These are phyloP conservation scores for Epinephelus fuscoguttatus DNA, from an alignment of 2,113 vertebrate genomes.

Conservation along the genomic window DNA sequence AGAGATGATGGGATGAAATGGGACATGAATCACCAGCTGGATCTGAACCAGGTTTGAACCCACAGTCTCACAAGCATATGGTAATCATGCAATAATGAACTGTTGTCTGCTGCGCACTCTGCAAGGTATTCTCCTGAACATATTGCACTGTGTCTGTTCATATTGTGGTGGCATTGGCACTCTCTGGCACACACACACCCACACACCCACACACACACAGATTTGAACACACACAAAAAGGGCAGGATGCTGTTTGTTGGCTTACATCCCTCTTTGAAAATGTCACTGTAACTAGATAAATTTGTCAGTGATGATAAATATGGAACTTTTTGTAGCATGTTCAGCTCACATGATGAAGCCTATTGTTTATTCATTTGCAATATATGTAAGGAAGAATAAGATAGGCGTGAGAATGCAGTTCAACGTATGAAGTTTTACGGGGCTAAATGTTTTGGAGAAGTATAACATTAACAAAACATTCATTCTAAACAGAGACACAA, in stretches of 20 bases:
- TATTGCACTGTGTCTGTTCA: conserved; percentile 66
- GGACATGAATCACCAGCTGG: conserved; percentile 67
- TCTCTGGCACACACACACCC: background rate
- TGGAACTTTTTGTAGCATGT: background rate
- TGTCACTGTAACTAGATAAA: conserved; percentile 19
- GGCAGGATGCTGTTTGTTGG: background rate
- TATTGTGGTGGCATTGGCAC: conserved; percentile 3
- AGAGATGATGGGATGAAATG: conserved; percentile 26
- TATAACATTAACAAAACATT: background rate
- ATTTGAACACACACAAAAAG: conserved; percentile 3
- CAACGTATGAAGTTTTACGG: background rate
- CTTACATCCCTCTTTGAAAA: conserved; percentile 30
- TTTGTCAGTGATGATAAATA: conserved; percentile 1
- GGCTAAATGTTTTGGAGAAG: background rate
- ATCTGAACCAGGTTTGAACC: conserved; percentile 70
- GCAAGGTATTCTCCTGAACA: conserved; percentile 62
- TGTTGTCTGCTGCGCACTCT: conserved; percentile 59
- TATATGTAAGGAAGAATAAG: too few species aligned
- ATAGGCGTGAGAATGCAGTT: too few species aligned
- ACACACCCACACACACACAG: background rate
- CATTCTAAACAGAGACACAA: background rate
- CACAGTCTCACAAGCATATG: conserved; percentile 72
- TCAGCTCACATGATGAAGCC: background rate
- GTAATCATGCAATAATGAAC: conserved; percentile 72
- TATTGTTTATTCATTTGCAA: too few species aligned